A percentile compares a stretch with the other conserved stretches of the same genome.
phyloP scores from a whole-genome alignment of 1,140 invertebrate species.

The Gryllus bimaculatus region DNA sequence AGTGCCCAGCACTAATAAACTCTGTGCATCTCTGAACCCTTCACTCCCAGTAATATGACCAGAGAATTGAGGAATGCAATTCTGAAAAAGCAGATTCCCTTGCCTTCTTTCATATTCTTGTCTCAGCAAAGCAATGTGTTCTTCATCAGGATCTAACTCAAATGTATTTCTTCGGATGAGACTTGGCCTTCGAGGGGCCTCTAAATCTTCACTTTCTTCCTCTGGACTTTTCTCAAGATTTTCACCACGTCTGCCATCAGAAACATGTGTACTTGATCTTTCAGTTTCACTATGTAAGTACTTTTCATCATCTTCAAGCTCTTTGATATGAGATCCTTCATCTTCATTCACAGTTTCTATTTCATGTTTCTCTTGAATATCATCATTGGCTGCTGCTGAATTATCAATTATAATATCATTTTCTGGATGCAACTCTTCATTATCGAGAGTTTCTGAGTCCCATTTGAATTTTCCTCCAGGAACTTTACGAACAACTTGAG shows the following conservation, averaged over 20 bases:
- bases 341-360: background rate
- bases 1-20: background rate
- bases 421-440: background rate
- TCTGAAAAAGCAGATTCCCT: conserved; percentile 41
- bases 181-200: conserved; percentile 28
- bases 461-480: background rate
- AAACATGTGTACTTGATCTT: background rate
- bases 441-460: background rate
- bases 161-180: conserved; percentile 43
- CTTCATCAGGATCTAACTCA: conserved; percentile 38
- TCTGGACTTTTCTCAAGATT: conserved; percentile 1
- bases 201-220: conserved; percentile 22
- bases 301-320: background rate
- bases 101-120: conserved; percentile 49
- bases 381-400: background rate
- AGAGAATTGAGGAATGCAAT: conserved; percentile 45
- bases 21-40: conserved; percentile 22
- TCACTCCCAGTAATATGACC: conserved; percentile 38
- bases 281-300: background rate
- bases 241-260: background rate
- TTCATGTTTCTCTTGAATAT: background rate
- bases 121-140: conserved; percentile 36
- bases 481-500: conserved; percentile 14
- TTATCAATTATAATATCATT: background rate
- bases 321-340: background rate